phyloP scores from a whole-genome alignment of 2,113 vertebrate species.

The Narcine bancroftii region DNA sequence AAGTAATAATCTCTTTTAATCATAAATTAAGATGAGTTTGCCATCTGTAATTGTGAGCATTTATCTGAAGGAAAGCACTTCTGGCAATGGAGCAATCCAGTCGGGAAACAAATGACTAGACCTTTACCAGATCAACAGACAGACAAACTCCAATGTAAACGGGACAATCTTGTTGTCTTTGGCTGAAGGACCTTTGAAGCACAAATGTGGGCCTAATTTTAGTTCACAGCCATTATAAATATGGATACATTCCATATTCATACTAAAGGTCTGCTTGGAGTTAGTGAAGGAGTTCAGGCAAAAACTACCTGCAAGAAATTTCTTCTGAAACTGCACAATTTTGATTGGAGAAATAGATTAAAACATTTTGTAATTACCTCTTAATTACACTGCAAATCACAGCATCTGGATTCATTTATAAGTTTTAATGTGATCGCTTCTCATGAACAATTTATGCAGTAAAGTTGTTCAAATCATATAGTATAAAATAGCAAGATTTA shows the following conservation, averaged over 20 bases:
- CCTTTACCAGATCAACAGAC: not conserved
- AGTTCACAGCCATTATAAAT: not conserved
- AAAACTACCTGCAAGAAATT: not conserved
- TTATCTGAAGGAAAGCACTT: not conserved
- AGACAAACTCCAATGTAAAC: slow-evolving; percentile 1
- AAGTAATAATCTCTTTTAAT: not conserved
- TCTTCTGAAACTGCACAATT: not conserved
- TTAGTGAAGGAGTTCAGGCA: not conserved
- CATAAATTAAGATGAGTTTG: not conserved
- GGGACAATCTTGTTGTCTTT: slow-evolving; percentile 20
- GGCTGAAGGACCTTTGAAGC: not conserved
- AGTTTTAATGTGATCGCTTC: not conserved
- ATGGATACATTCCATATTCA: not conserved
- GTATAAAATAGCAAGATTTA: not conserved
- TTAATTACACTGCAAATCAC: not conserved
- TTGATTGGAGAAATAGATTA: not conserved
- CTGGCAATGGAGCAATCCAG: not conserved
- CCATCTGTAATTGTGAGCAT: not conserved
- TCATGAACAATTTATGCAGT: not conserved
- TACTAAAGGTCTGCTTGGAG: not conserved
- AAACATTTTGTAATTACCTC: not conserved
- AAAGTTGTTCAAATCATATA: not conserved
- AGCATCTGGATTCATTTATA: not conserved
- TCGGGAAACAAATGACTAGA: not conserved
- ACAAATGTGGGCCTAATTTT: not conserved